phyloP scores from a whole-genome alignment of 2,113 vertebrate genomes.

The Podocnemis expansa region DNA sequence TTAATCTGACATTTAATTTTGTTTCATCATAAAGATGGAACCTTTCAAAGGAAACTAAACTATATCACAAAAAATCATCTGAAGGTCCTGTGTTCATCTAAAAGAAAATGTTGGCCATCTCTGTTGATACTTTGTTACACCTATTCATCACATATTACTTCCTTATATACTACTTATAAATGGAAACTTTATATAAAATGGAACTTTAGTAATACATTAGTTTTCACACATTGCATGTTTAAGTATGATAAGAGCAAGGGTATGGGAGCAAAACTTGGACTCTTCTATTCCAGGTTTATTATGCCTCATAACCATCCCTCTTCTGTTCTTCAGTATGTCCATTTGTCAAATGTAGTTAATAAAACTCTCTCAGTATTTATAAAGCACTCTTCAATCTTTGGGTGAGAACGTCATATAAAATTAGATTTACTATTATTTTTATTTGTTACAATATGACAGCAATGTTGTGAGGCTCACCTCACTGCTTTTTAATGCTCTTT shows the following conservation, averaged over 20 bases:
- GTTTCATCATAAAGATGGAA: not conserved
- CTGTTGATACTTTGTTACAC: not conserved
- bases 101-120: not conserved
- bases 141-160: not conserved
- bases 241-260: not conserved
- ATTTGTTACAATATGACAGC: rapidly evolving
- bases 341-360: not conserved
- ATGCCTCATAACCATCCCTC: not conserved
- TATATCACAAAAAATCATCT: not conserved
- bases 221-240: not conserved
- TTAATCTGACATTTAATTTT: not conserved
- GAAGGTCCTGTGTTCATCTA: not conserved
- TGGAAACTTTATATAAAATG: not conserved
- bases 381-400: no score
- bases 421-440: not conserved
- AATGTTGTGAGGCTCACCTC: not conserved
- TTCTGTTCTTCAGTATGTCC: not conserved
- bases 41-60: not conserved
- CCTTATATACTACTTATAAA: not conserved
- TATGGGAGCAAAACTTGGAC: not conserved
- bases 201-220: not conserved
- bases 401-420: no score
- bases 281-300: not conserved
- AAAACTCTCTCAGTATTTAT: not conserved
- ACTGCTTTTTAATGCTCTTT: rapidly evolving